Percentiles rank a stretch among this genome's conserved stretches.
Evolutionary conservation across 2,888 invertebrate genomes (phyloP).

Genomic region (Teleogryllus oceanicus): DNA sequence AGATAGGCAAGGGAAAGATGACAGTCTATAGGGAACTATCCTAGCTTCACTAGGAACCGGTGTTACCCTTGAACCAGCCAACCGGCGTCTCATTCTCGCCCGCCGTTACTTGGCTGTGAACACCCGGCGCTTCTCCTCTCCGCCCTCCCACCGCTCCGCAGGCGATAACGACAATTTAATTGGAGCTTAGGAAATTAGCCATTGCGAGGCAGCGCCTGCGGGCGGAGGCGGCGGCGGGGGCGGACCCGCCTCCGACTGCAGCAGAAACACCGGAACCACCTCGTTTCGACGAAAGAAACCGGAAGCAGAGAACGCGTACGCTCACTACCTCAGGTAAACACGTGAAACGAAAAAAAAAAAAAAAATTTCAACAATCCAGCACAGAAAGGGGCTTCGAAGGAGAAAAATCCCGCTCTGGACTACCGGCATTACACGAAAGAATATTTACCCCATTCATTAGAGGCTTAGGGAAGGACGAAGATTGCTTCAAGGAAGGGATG

Average conservation of each 20-base stretch:
- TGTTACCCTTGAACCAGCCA: background rate
- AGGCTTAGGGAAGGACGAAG: background rate
- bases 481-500: background rate
- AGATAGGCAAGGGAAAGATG: no score
- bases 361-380: background rate
- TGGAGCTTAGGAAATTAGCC: conserved; percentile 25
- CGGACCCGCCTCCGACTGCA: background rate
- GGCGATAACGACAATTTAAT: conserved; percentile 34
- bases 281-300: background rate
- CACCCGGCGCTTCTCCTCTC: background rate
- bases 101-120: background rate
- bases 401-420: background rate
- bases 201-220: background rate
- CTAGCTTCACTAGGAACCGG: no score
- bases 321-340: background rate
- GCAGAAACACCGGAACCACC: conserved; percentile 8
- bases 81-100: background rate
- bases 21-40: no score
- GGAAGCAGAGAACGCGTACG: background rate
- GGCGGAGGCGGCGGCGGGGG: background rate
- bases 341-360: background rate
- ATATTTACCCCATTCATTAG: background rate
- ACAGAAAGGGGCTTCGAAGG: background rate
- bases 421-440: background rate
- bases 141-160: conserved; percentile 3